Evolutionary conservation across 2,888 invertebrate species (phyloP).

Genomic region (Macrosoma leucophasiata): DNA sequence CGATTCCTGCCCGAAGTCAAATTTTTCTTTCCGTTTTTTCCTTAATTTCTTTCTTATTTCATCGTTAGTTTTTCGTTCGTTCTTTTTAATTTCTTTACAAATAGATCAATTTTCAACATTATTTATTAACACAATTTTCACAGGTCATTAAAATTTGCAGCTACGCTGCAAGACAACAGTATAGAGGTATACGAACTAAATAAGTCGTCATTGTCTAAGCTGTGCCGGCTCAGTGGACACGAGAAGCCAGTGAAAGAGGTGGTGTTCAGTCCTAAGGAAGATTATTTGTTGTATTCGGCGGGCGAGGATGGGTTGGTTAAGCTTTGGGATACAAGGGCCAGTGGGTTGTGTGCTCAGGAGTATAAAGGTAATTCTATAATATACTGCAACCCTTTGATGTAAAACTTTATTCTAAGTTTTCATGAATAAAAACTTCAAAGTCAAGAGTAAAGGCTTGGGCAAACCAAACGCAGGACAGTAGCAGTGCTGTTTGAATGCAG

Average conservation of each 20-base stretch:
- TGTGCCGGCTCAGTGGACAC: slow-evolving; percentile 64
- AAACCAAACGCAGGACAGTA: no score
- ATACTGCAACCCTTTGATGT: no score
- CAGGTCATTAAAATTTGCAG: slow-evolving; percentile 54
- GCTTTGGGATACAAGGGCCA: slow-evolving; percentile 78
- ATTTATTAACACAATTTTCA: background rate
- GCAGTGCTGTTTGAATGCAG: no score
- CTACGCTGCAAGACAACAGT: slow-evolving; percentile 47
- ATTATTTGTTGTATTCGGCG: slow-evolving; percentile 75
- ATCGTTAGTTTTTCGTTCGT: no score
- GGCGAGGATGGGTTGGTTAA: slow-evolving; percentile 75
- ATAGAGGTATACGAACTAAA: slow-evolving; percentile 59
- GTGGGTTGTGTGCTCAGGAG: slow-evolving; percentile 53
- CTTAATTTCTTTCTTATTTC: no score
- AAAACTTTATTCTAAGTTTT: no score
- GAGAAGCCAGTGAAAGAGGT: slow-evolving; percentile 69
- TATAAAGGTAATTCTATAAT: slow-evolving; percentile 57
- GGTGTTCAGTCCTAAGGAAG: slow-evolving; percentile 74
- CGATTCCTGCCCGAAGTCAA: no score
- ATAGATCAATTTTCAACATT: background rate
- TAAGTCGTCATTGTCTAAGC: slow-evolving; percentile 38
- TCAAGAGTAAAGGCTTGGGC: no score
- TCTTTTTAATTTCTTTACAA: no score
- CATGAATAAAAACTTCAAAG: no score
- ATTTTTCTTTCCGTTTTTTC: no score